Evolutionary conservation across 2,113 vertebrate genomes (phyloP).

Genomic region (Todiramphus chloris): DNA sequence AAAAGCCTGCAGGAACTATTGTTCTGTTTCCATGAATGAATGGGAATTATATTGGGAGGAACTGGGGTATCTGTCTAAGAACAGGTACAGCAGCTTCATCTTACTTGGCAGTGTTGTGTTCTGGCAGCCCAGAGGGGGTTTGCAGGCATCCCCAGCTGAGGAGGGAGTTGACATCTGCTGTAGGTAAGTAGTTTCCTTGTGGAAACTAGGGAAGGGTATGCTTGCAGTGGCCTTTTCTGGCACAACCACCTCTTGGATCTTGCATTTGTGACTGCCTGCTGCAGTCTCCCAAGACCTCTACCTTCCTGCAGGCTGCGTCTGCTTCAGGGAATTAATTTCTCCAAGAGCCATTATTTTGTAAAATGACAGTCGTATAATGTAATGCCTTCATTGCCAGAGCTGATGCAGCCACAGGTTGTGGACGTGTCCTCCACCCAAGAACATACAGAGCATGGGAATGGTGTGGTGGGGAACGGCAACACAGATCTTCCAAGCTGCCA

Average conservation of each 20-base stretch:
- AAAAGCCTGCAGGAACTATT: background rate
- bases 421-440: background rate
- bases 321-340: background rate
- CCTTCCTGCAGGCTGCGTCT: background rate
- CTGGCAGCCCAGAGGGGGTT: background rate
- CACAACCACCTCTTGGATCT: background rate
- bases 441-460: background rate
- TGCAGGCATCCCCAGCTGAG: background rate
- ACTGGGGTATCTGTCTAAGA: background rate
- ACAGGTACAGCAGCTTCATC: background rate
- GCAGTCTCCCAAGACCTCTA: background rate
- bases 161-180: background rate
- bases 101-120: background rate
- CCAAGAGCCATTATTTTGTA: background rate
- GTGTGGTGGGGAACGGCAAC: fast-evolving
- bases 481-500: background rate
- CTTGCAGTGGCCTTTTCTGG: background rate
- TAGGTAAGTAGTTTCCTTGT: background rate
- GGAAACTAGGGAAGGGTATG: background rate
- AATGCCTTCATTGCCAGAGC: fast-evolving
- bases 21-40: background rate
- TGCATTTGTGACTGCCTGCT: background rate
- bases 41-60: background rate
- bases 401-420: background rate
- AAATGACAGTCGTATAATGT: background rate